A percentile compares a stretch with the other conserved stretches of the same genome.
These are phyloP conservation scores for Lophochroa leadbeateri DNA, from an alignment of 2,113 vertebrate genomes.

Conservation along the genomic window DNA sequence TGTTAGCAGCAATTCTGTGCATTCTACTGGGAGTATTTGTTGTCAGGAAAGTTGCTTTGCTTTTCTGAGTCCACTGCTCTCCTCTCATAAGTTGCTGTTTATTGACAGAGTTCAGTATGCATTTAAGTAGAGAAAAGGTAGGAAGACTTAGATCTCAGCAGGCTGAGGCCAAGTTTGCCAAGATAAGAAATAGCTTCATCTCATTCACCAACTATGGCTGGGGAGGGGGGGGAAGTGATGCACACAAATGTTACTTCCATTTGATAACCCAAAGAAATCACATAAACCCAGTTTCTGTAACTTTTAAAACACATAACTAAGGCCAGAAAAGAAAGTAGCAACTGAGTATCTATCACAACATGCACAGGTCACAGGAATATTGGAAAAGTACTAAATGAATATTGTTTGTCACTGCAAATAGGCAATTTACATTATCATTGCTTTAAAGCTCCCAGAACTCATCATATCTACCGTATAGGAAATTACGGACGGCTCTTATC, in stretches of 20 bases:
- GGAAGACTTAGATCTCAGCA: not conserved
- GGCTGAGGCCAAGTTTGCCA: not conserved
- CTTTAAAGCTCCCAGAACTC: slow-evolving; percentile 55
- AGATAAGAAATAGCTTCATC: not conserved
- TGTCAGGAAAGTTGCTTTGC: not conserved
- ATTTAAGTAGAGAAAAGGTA: not conserved
- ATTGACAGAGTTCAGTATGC: not conserved
- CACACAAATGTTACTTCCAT: not conserved
- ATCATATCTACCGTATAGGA: slow-evolving; percentile 28
- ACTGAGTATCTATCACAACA: not conserved
- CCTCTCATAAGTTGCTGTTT: not conserved
- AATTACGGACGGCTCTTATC: slow-evolving; percentile 69
- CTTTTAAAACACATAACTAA: not conserved
- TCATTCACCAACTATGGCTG: not conserved
- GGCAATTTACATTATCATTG: slow-evolving; percentile 60
- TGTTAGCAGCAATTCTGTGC: not conserved
- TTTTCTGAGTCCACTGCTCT: not conserved
- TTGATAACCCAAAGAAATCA: not conserved
- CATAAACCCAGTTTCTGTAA: not conserved
- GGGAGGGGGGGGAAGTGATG: not conserved
- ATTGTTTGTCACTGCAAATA: slow-evolving; percentile 63
- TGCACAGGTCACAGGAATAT: not conserved
- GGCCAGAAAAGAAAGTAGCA: not conserved
- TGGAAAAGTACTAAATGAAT: slow-evolving; percentile 28
- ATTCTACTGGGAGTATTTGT: not conserved